Conservation (phyloP, 2,113 vertebrate genomes). For the Calypte anna region DNA sequence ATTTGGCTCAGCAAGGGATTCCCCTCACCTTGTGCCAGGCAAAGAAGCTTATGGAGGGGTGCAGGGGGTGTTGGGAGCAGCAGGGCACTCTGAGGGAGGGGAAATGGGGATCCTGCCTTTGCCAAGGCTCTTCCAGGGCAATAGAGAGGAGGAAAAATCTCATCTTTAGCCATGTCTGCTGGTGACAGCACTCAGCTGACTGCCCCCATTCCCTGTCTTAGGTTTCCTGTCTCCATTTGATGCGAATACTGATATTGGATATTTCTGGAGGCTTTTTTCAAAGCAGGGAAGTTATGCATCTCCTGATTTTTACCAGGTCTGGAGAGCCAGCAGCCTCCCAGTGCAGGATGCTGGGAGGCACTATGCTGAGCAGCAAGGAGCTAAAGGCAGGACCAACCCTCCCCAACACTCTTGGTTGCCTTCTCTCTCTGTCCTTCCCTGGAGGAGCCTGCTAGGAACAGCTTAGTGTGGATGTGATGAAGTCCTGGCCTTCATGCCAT, state of each 20-base stretch:
- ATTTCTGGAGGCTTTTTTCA: background rate
- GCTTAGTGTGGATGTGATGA: background rate
- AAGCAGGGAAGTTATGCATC: background rate
- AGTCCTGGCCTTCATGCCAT: background rate
- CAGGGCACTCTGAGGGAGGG: background rate
- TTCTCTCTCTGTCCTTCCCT: background rate
- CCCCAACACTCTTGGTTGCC: background rate
- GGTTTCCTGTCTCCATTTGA: background rate
- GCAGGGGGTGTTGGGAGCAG: background rate
- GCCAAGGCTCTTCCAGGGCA: background rate
- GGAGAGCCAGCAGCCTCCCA: background rate
- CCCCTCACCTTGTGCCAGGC: background rate
- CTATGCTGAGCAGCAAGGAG: background rate
- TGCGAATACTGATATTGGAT: background rate
- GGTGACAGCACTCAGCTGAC: background rate
- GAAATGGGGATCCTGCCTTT: background rate
- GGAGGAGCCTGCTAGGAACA: background rate
- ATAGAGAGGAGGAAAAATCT: background rate
- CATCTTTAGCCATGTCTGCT: background rate
- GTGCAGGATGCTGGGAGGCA: background rate
- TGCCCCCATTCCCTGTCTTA: rapidly evolving
- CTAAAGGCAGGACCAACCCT: background rate
- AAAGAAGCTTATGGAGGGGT: background rate
- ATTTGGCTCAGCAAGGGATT: background rate
- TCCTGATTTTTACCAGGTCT: background rate